Evolutionary conservation across 2,113 vertebrate genomes (phyloP).

Genomic region (Oncorhynchus tshawytscha): DNA sequence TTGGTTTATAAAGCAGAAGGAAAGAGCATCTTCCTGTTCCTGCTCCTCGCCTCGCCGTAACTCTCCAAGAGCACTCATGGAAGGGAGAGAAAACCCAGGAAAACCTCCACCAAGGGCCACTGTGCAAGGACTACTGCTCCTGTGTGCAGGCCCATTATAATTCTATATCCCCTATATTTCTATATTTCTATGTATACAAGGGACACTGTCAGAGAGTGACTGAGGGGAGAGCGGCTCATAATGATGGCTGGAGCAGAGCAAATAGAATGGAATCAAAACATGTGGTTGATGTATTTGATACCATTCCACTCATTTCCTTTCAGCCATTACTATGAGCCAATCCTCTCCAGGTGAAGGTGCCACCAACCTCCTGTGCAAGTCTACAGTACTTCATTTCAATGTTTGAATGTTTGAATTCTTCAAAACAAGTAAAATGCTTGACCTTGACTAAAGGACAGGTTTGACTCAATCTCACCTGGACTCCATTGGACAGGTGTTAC

Average conservation of each 20-base stretch:
- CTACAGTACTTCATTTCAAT: not conserved
- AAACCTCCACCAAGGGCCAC: not conserved
- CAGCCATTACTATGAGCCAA: too few species aligned
- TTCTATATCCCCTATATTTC: constrained; percentile 4
- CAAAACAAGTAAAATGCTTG: not conserved
- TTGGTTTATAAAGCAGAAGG: constrained; percentile 7
- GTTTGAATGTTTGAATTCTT: too few species aligned
- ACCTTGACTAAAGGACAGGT: too few species aligned
- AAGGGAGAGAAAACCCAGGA: not conserved
- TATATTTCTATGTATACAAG: constrained; percentile 1
- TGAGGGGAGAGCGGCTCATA: too few species aligned
- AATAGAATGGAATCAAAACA: too few species aligned
- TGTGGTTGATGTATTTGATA: too few species aligned
- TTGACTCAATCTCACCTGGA: too few species aligned
- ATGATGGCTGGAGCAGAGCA: too few species aligned
- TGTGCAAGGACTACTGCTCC: not conserved
- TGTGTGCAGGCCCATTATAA: not conserved
- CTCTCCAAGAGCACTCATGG: constrained; percentile 4
- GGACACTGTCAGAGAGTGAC: not conserved
- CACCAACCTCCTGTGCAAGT: too few species aligned
- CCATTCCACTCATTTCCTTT: too few species aligned
- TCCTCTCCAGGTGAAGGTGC: too few species aligned
- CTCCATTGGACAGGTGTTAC: too few species aligned
- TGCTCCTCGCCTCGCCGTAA: not conserved
- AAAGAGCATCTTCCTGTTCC: not conserved